phyloP scores from a whole-genome alignment of 2,797 vertebrate genomes.

The Glossophaga mutica region DNA sequence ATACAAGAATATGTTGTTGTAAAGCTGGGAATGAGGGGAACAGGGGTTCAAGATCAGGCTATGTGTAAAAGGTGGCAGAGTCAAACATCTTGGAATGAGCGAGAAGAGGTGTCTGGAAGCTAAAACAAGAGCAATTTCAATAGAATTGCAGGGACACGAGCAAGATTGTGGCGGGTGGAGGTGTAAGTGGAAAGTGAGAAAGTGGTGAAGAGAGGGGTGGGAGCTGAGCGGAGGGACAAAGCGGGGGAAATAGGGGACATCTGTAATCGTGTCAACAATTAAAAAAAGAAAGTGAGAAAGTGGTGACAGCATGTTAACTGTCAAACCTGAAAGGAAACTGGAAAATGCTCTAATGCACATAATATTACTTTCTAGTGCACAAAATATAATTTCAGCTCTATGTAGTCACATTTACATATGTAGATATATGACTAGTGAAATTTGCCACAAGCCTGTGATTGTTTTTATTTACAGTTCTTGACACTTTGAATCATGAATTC shows the following conservation, averaged over 20 bases:
- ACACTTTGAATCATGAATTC: conserved; percentile 41
- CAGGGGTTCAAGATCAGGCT: not conserved
- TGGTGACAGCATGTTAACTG: not conserved
- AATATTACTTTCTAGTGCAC: not conserved
- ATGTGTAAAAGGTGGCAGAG: not conserved
- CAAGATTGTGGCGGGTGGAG: not conserved
- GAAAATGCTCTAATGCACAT: not conserved
- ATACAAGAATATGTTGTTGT: not conserved
- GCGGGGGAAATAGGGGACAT: not conserved
- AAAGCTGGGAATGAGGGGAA: not conserved
- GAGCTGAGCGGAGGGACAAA: not conserved
- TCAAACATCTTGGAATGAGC: not conserved
- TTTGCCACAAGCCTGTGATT: conserved; percentile 7
- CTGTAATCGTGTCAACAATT: not conserved
- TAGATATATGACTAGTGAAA: not conserved
- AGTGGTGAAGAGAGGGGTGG: not conserved
- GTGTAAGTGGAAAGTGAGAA: not conserved
- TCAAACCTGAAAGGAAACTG: not conserved
- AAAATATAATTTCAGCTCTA: not conserved
- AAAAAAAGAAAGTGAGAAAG: not conserved
- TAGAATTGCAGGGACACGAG: not conserved
- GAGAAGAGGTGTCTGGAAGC: not conserved
- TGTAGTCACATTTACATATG: not conserved
- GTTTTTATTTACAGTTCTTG: conserved; percentile 57
- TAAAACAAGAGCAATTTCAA: not conserved